Evolutionary conservation across 2,113 vertebrate genomes (phyloP).

Genomic region (Poicephalus meyeri): DNA sequence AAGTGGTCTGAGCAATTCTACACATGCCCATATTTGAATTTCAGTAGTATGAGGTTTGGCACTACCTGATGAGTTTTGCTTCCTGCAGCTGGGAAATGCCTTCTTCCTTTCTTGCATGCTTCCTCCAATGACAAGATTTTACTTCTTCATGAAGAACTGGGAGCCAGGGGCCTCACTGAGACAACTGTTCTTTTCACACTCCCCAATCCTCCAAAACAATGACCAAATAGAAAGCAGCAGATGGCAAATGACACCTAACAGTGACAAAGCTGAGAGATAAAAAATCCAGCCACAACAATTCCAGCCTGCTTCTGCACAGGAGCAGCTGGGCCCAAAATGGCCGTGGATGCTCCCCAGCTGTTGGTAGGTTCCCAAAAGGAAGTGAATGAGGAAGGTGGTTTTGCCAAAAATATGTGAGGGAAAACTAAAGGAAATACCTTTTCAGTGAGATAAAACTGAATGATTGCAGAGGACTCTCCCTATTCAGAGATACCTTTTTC

Average conservation of each 20-base stretch:
- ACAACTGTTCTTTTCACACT: not conserved
- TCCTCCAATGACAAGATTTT: not conserved
- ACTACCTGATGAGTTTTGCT: not conserved
- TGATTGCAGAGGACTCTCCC: not conserved
- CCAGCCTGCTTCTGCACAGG: not conserved
- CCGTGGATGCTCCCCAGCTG: not conserved
- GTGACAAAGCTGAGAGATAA: not conserved
- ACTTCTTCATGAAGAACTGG: not conserved
- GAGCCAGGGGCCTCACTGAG: accelerated
- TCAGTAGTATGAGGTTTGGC: not conserved
- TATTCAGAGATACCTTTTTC: not conserved
- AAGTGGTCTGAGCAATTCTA: not conserved
- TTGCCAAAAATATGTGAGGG: not conserved
- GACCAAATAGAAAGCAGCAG: not conserved
- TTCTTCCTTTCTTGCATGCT: not conserved
- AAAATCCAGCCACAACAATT: not conserved
- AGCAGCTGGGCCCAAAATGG: not conserved
- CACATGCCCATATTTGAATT: not conserved
- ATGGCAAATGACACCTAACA: not conserved
- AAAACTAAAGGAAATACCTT: not conserved
- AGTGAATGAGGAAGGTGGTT: accelerated
- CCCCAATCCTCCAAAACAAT: not conserved
- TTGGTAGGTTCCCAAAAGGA: not conserved
- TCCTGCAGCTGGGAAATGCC: not conserved
- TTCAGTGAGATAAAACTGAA: not conserved